Evolutionary conservation across 2,797 vertebrate species (phyloP).

Genomic region (Oreonectes daqikongensis): DNA sequence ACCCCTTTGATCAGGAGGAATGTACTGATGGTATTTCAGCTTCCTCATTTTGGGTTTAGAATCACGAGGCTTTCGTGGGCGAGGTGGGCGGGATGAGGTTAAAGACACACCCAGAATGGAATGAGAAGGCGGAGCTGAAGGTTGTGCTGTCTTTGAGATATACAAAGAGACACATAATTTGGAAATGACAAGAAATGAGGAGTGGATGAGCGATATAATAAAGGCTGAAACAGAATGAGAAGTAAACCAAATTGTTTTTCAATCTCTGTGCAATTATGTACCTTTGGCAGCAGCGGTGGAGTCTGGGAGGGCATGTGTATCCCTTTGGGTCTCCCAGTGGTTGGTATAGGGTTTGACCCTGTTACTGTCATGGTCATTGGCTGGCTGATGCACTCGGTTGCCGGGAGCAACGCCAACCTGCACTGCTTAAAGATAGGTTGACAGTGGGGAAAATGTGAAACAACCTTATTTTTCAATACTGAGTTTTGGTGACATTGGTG

Average conservation of each 20-base stretch:
- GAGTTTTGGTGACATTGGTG: too few species aligned
- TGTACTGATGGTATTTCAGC: constrained; percentile 92
- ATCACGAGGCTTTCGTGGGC: constrained; percentile 79
- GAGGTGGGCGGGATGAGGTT: constrained; percentile 70
- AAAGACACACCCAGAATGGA: constrained; percentile 65
- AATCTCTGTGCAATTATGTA: constrained; percentile 58
- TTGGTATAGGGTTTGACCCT: constrained; percentile 74
- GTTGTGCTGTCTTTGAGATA: constrained; percentile 71
- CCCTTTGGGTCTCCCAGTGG: constrained; percentile 75
- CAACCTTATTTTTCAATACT: not conserved
- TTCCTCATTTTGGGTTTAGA: constrained; percentile 84
- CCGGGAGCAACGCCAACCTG: constrained; percentile 76
- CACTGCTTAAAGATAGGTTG: constrained; percentile 65
- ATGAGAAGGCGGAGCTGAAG: constrained; percentile 65
- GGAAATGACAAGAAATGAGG: not conserved
- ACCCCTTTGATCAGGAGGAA: constrained; percentile 84
- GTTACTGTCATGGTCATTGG: constrained; percentile 67
- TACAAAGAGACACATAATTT: not conserved
- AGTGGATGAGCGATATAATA: not conserved
- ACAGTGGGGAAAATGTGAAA: constrained; percentile 44
- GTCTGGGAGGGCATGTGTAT: constrained; percentile 71
- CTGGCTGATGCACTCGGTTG: constrained; percentile 77
- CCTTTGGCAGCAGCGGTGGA: constrained; percentile 81
- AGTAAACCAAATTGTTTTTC: constrained; percentile 50
- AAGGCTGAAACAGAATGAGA: constrained; percentile 31